Percentiles rank a stretch among this genome's conserved stretches.
Conservation (phyloP, 2,113 vertebrate genomes). For the Apus apus region DNA sequence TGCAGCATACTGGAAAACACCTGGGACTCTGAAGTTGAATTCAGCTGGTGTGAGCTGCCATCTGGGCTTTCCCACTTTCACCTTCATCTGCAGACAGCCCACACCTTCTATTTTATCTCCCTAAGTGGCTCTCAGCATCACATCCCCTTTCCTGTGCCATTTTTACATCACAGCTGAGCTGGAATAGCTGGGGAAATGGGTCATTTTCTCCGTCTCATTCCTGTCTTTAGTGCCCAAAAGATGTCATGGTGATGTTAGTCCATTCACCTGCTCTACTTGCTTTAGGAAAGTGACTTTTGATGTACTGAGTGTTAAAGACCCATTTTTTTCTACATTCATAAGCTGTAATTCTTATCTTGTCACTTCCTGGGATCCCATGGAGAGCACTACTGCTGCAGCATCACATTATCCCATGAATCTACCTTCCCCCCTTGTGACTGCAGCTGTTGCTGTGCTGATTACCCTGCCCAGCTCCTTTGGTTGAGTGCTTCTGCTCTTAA, state of each 20-base stretch:
- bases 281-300: not conserved
- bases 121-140: not conserved
- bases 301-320: not conserved
- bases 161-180: not conserved
- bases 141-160: not conserved
- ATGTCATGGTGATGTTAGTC: not conserved
- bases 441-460: slow-evolving; percentile 35
- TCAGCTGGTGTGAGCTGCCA: not conserved
- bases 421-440: not conserved
- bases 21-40: not conserved
- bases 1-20: not conserved
- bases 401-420: not conserved
- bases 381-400: not conserved
- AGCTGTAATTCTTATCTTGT: not conserved
- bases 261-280: not conserved
- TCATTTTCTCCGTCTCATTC: not conserved
- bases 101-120: not conserved
- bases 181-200: not conserved
- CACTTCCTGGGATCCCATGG: not conserved
- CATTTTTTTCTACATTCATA: not conserved
- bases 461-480: not conserved
- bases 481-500: slow-evolving; percentile 16
- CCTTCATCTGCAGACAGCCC: not conserved
- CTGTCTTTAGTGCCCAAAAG: not conserved
- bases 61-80: not conserved